Evolutionary conservation across 1,140 invertebrate species (phyloP).

Genomic region (Gonatopus flavifemur): DNA sequence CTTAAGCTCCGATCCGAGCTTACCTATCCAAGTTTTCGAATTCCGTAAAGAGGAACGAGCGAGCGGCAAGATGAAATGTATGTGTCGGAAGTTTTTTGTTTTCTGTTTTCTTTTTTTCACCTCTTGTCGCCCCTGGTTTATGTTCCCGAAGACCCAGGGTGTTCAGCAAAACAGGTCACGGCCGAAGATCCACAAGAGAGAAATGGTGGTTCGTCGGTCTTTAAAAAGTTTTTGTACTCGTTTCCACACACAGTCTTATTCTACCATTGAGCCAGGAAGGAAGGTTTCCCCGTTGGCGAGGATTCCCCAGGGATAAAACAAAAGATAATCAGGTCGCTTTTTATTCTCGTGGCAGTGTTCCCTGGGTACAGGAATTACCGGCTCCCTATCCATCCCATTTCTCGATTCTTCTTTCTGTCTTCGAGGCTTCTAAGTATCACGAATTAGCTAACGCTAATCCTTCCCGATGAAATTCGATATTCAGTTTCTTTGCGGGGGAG

Average conservation of each 20-base stretch:
- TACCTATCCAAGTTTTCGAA: no score
- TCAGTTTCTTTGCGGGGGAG: no score
- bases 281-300: constrained; percentile 7
- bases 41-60: no score
- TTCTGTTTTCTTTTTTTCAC: no score
- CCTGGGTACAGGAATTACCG: constrained; percentile 9
- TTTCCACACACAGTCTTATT: no score
- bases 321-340: constrained; percentile 32
- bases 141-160: constrained; percentile 22
- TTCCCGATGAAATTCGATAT: no score
- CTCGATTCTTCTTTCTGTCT: not conserved
- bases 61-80: no score
- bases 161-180: constrained; percentile 32
- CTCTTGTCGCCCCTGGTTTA: no score
- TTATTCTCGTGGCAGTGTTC: constrained; percentile 12
- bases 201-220: constrained; percentile 7
- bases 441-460: constrained; percentile 17
- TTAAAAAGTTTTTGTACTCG: constrained; percentile 30
- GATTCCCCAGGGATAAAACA: constrained; percentile 24
- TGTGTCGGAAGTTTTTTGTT: no score
- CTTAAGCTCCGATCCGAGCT: no score
- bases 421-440: constrained; percentile 4
- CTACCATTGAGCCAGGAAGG: no score
- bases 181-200: constrained; percentile 17
- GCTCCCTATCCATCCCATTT: constrained; percentile 5